Base-by-base conservation (phyloP, 35 echinoderm and acorn worm genomes). In the Eucidaris tribuloides region DNA sequence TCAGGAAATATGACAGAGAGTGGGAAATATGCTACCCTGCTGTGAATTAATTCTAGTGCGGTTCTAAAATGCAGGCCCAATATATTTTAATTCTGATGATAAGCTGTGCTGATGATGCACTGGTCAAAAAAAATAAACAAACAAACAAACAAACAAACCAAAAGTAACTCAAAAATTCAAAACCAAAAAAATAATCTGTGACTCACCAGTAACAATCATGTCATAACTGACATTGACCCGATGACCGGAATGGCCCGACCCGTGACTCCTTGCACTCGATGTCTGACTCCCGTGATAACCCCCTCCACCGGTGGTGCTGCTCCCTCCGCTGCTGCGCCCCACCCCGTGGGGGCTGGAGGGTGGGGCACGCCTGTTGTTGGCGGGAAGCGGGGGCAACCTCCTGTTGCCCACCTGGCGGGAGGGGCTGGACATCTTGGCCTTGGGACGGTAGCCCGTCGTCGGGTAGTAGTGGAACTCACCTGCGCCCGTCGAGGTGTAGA, bases 371-470 rank as follows among this genome's bases (percentile, higher is more conserved):
- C 78, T 79, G 42, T 55, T 79, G 20, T 78, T 72, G 33, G 76
- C 82, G 4, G 92, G 92, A 5, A 94, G 82, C n/a, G 92, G 92
- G 24, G 92, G 92, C 28, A 94, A 77, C 44, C 92, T 79, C 13
- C 92, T 57, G 54, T 50, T 94, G 2, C 86, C 87, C 29, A 89
- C 82, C 58, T 94, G 92, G 19, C 87, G 71, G 19, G 80, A 82
- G 4, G 92, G 84, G 29, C 84, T 89, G n/a, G 92, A 94, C 92
- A 94, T 94, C 41, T 80, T 89, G 7, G 46, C 36, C 37, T 15
- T 62, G 1, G 68, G 29, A 33, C 35, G 68, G 18, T 74, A 15
- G 41, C 34, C 68, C 22, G 68, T 33, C 15, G 68, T 22, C 35
- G 68, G 68, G 68, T 74, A 74, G 68, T 42, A 44, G 68, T 36